Conservation (phyloP, 2,888 invertebrate species). For the Agrotis puta region DNA sequence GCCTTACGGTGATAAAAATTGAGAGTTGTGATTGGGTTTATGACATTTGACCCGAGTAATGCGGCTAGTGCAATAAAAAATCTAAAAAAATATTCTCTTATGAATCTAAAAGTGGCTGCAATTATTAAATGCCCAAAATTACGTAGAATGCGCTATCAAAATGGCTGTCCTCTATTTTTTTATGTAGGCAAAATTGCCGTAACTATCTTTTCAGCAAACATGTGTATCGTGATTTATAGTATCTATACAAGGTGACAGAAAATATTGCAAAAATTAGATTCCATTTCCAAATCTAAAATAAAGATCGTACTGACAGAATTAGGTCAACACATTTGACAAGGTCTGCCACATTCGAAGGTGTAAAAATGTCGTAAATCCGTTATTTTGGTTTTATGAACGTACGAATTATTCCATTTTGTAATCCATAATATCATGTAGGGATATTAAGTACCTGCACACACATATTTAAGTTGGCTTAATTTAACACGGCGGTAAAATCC, state of each 20-base stretch:
- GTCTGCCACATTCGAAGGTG: not conserved
- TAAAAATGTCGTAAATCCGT: conserved; percentile 28
- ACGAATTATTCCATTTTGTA: conserved; percentile 25
- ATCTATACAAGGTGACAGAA: conserved; percentile 9
- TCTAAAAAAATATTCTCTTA: not conserved
- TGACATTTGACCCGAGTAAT: conserved; percentile 13
- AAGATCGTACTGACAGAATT: conserved; percentile 33
- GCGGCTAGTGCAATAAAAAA: not conserved
- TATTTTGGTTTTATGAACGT: conserved; percentile 19
- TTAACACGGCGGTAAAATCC: not conserved
- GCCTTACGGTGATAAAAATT: not conserved
- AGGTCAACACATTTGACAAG: conserved; percentile 44
- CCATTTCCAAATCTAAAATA: conserved; percentile 26
- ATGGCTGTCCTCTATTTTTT: not conserved
- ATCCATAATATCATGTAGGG: not conserved
- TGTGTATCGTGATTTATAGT: not conserved
- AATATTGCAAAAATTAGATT: conserved; percentile 18
- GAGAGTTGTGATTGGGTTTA: conserved; percentile 3
- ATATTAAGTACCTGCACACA: not conserved
- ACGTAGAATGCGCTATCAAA: too few species aligned
- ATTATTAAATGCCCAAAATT: too few species aligned
- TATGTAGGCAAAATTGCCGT: not conserved
- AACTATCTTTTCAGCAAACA: not conserved
- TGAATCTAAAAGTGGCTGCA: not conserved
- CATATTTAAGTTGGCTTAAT: not conserved